Evolutionary conservation across 2,113 vertebrate species (phyloP), one percentile per base, ranked within the genome.

Genomic region (Leucoraja erinaceus): DNA sequence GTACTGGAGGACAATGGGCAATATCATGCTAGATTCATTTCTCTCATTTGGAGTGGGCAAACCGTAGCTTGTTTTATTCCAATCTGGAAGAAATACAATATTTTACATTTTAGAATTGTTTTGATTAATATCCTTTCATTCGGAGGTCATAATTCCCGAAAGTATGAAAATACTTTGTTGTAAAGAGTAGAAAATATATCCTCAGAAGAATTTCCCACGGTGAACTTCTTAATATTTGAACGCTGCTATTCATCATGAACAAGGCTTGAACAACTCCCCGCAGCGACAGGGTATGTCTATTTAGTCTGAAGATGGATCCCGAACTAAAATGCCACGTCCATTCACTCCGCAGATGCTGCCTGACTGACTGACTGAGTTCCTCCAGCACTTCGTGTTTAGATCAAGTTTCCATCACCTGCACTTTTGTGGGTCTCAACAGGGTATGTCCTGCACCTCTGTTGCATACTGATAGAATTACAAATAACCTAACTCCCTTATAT

Each of bases 1-100:
- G 70, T 96, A 79, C 1, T 95, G 95, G 76, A 97, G 94, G 75
- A 95, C 96, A 90, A 97, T 94, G 0, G 96, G 97, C 70, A 97
- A 91, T 93, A 97, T 95, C 94, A 96, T 96, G 0, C 94, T 94
- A 0, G 96, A 96, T 92, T 97, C 96, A 18, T 95, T 95, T 93
- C 95, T 96, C 47, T 96, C 96, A 0, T 94, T 94, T 4, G 96
- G 97, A 79, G 96, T 94, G 0, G 96, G 97, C 61, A 96, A 94
- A 79, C 97, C 96, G 0, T 97, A 97, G 25, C 79, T 95, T 93
- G 97, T 97, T 95, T 97, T 95, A 94, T 97, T 97, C 97, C 96
- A 97, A 93, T 97, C 96, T 97, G 94, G 79, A 93, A 94, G 33
- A n/a, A 74, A 93, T 92, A 8, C 91, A 77, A 79, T 18, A 59